Base-by-base conservation (phyloP, 2,888 invertebrate species). In the Nipponacmea schrenckii region DNA sequence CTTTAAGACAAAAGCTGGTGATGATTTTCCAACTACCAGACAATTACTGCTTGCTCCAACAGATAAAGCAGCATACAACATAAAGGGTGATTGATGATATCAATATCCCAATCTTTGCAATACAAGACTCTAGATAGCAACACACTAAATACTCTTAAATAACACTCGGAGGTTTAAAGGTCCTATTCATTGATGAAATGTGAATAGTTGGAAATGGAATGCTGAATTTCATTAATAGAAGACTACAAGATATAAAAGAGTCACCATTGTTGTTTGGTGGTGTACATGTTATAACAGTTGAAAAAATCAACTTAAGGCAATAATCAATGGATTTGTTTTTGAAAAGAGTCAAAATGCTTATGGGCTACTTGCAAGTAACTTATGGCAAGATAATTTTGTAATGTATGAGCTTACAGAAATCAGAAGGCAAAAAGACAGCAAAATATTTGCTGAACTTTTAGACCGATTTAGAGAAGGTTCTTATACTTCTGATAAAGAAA, bases 401-500 rank as follows among this genome's bases (percentile, higher is more conserved):
- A 70, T 79, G 64, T 74, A 67, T 72, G 77, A 79, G 67, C 56
- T 79, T 24, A 79, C 69, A 44, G 66, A 72, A 48, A 76, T 78
- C 10, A 78, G 77, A 77, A 67, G 78, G 26, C 80, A 80, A 63
- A 68, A 44, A 64, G 77, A 78, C n/a, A 71, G 68, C 66, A 72
- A 50, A 66, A 12, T 39, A 7, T 81, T 80, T 76, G 81, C 80
- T 48, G 64, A 75, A 62, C 64, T 80, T 4, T 67, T 79, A 5
- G 79, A 80, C 63, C 56, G 80, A 69, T 27, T 79, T 10, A 45
- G 79, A 62, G 78, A 78, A 72, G 78, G 77, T 14, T 48, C 74
- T 14, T 75, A n/a, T n/a, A n/a, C n/a, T n/a, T n/a, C n/a, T n/a
- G n/a, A n/a, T n/a, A n/a, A n/a, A n/a, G n/a, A n/a, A n/a, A n/a